These are phyloP conservation scores for Otus sunia DNA, from an alignment of 2,113 vertebrate species.

Conservation along the genomic window DNA sequence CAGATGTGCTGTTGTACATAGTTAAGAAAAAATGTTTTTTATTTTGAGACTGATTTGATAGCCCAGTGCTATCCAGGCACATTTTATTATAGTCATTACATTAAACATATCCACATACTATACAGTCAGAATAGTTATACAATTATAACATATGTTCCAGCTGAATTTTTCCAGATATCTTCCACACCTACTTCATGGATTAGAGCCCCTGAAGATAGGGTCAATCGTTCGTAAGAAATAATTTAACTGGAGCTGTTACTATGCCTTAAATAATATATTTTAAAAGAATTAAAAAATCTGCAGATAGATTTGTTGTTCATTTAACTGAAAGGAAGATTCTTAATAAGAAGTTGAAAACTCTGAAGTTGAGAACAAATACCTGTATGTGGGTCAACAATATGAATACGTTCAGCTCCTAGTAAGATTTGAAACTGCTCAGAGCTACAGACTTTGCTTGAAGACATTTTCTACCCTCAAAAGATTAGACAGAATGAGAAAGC, in stretches of 20 bases:
- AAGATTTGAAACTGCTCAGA: neutral
- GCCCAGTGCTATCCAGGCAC: neutral
- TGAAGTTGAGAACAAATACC: neutral
- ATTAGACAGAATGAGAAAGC: neutral
- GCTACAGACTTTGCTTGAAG: neutral
- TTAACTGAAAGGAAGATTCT: neutral
- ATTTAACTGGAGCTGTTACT: neutral
- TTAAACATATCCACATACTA: neutral
- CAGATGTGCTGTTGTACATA: neutral
- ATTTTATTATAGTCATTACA: neutral
- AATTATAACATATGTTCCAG: neutral
- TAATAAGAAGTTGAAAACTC: neutral
- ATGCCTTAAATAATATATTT: neutral
- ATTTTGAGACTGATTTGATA: neutral
- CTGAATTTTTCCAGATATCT: neutral
- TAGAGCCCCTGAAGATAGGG: neutral
- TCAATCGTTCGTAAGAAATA: neutral
- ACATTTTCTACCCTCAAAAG: neutral
- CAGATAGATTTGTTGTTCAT: neutral
- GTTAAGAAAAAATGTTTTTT: neutral
- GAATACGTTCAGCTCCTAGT: neutral
- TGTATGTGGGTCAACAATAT: neutral
- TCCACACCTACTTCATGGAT: neutral
- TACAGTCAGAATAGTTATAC: neutral
- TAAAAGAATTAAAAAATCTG: neutral